Evolutionary conservation across 2,888 invertebrate genomes (phyloP).

Genomic region (Metopia argyrocephala): DNA sequence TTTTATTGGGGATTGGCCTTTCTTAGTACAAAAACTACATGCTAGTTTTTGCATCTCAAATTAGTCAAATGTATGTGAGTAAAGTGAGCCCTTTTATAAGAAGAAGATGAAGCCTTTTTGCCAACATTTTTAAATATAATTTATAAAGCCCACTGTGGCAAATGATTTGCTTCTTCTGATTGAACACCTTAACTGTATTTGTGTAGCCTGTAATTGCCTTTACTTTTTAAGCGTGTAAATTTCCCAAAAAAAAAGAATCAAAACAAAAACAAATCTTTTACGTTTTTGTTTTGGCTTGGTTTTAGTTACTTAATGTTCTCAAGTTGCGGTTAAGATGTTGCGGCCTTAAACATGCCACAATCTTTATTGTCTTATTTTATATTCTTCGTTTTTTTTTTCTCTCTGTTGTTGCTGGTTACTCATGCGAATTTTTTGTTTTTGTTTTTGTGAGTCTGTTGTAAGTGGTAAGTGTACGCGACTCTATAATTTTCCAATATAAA

Average conservation of each 20-base stretch:
- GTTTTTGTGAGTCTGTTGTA: constrained; percentile 39
- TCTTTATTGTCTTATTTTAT: constrained; percentile 55
- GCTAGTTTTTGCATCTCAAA: too few species aligned
- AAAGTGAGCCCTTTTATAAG: too few species aligned
- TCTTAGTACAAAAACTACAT: too few species aligned
- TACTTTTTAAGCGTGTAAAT: constrained; percentile 37
- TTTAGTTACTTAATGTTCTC: constrained; percentile 52
- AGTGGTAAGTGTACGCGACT: constrained; percentile 58
- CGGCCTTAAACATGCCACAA: constrained; percentile 61
- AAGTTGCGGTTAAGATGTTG: constrained; percentile 62
- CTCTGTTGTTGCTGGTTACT: background rate
- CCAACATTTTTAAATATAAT: too few species aligned
- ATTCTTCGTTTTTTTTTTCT: constrained; percentile 15
- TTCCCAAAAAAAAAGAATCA: constrained; percentile 16
- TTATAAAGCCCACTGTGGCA: too few species aligned
- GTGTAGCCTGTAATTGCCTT: constrained; percentile 31
- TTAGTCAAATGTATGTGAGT: too few species aligned
- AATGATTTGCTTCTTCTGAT: background rate
- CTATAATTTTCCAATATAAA: constrained; percentile 65
- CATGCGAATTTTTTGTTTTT: background rate
- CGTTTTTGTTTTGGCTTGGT: constrained; percentile 18
- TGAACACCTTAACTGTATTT: constrained; percentile 31
- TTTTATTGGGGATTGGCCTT: too few species aligned
- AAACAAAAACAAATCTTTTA: background rate
- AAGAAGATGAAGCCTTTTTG: too few species aligned